Conservation (phyloP, 2,113 vertebrate species). For the Litocranius walleri region DNA sequence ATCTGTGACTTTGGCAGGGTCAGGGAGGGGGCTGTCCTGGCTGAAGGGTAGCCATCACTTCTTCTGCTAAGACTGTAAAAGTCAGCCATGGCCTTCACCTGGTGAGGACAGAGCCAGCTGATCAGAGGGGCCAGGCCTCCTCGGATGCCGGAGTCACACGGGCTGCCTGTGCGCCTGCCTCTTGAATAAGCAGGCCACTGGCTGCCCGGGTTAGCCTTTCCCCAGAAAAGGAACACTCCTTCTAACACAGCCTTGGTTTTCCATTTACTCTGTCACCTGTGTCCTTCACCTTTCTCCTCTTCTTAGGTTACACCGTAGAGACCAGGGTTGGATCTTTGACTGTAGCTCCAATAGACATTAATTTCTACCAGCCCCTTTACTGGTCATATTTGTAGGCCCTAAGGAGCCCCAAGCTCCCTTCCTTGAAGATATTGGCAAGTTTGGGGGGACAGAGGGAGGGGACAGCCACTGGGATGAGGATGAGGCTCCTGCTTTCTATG, state of each 20-base stretch:
- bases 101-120: background rate
- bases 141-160: background rate
- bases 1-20: background rate
- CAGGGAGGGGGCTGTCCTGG: background rate
- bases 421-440: background rate
- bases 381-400: background rate
- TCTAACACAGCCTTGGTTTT: background rate
- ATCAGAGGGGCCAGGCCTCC: background rate
- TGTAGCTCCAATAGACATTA: background rate
- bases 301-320: no score
- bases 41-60: background rate
- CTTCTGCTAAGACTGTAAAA: background rate
- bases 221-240: background rate
- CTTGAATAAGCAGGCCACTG: background rate
- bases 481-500: background rate
- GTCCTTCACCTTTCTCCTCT: background rate
- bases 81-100: background rate
- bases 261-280: no score
- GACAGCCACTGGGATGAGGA: accelerated
- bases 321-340: background rate
- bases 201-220: background rate
- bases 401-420: background rate
- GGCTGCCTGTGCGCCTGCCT: background rate
- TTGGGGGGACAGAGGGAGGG: background rate
- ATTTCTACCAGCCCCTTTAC: background rate